Evolutionary conservation across 1,140 invertebrate genomes (phyloP), one percentile per base, ranked within the genome.

Genomic region (Andrena cerasifolii): DNA sequence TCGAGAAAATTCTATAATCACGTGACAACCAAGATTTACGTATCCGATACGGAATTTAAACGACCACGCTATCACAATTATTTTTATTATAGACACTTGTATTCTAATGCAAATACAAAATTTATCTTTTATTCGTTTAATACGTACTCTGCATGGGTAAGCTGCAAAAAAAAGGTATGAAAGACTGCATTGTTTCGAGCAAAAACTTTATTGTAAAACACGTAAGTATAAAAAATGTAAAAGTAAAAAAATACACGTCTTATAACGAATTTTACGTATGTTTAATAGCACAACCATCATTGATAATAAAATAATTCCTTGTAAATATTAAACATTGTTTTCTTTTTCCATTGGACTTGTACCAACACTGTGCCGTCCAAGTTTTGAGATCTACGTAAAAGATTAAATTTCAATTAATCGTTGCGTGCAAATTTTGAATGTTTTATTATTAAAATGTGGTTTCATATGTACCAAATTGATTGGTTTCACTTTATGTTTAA

Each of bases 391-490:
- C 86, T 87, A 66, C 10, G 10, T 47, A 33, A 66, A 36, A 63
- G 70, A 73, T 68, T 36, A 71, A 72, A 49, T 70, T 45, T 18
- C 12, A 33, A 83, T 58, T 26, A 63, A 53, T 67, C 63, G 72
- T 10, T 18, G 54, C 4, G 12, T 21, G 33, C 24, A 4, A 63
- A 53, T 72, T 24, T n/a, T 24, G 65, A 21, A 21, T n/a, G 24
- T n/a, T 51, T 18, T 56, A 28, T 45, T 31, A 40, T 5, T 21
- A 49, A 31, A 24, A 43, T 14, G 43, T 8, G 18, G 43, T 40
- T 36, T 54, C 21, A 21, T 40, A 80, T 82, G 6, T 87, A 89
- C 88, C 79, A 89, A 77, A 67, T 88, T 88, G 12, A 80, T 49
- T 21, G 86, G 85, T 67, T 87, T 89, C 14, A 83, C 77, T 79